These are phyloP conservation scores for Clupea harengus DNA, from an alignment of 2,113 vertebrate species.

Conservation along the genomic window DNA sequence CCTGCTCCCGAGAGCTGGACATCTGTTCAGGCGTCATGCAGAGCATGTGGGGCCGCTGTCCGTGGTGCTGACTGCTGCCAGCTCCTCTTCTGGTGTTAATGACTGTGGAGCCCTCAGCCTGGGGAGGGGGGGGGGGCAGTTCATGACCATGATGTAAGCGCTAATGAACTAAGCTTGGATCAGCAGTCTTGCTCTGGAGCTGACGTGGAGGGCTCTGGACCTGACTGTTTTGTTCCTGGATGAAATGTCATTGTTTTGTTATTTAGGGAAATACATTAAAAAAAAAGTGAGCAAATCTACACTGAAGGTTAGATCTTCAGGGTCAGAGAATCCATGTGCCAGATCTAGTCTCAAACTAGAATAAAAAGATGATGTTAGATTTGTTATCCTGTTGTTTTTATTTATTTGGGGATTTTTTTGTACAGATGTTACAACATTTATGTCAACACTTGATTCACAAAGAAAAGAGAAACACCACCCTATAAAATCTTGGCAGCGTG, in stretches of 20 bases:
- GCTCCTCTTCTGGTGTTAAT: slow-evolving; percentile 11
- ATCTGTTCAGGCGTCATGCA: slow-evolving; percentile 16
- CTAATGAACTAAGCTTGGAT: neutral
- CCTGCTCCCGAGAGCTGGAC: neutral
- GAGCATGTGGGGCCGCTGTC: slow-evolving; percentile 26
- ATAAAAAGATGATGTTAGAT: neutral
- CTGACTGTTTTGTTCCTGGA: neutral
- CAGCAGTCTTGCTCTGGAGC: neutral
- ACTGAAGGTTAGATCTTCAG: no score
- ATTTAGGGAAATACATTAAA: no score
- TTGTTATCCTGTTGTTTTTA: no score
- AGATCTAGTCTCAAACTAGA: neutral
- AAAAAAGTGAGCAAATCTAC: neutral
- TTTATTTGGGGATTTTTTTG: neutral
- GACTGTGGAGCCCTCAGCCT: slow-evolving; percentile 14
- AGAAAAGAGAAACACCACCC: neutral
- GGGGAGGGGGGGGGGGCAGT: neutral
- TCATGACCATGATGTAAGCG: slow-evolving; percentile 4
- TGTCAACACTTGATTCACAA: neutral
- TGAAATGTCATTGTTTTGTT: neutral
- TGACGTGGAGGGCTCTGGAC: neutral
- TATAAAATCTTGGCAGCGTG: neutral
- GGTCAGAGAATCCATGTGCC: neutral
- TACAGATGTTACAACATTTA: neutral
- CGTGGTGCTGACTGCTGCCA: slow-evolving; percentile 43